A percentile compares a stretch with the other conserved stretches of the same genome.
phyloP scores from a whole-genome alignment of 2,888 invertebrate species.

The Spisula solida region DNA sequence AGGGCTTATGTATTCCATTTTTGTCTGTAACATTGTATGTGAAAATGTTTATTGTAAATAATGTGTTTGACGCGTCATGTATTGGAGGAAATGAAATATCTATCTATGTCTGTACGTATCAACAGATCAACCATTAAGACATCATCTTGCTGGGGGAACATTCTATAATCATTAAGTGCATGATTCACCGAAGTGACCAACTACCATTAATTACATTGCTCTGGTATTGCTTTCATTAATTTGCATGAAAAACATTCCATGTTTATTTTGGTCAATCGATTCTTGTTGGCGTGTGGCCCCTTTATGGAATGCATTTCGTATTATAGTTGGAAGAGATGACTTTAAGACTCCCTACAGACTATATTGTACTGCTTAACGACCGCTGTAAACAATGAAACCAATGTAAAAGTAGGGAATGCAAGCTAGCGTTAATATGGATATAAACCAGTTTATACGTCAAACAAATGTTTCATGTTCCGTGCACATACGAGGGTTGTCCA shows the following conservation, averaged over 20 bases:
- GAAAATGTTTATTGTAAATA: too few relatives aligned
- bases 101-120: too few relatives aligned
- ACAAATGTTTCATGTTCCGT: too few relatives aligned
- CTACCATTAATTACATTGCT: background rate
- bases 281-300: background rate
- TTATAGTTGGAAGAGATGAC: background rate
- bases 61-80: too few relatives aligned
- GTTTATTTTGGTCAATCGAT: constrained; percentile 18
- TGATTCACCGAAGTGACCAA: constrained; percentile 12
- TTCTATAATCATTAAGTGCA: background rate
- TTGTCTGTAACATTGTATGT: too few relatives aligned
- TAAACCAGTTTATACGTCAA: too few relatives aligned
- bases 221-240: constrained; percentile 11
- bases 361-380: background rate
- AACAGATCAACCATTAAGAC: background rate
- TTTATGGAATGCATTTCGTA: constrained; percentile 15
- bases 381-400: too few relatives aligned
- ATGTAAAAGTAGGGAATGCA: too few relatives aligned
- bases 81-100: too few relatives aligned
- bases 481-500: too few relatives aligned
- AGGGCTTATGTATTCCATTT: too few relatives aligned
- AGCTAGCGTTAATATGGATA: too few relatives aligned
- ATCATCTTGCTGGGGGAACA: background rate
- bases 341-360: background rate
- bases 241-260: constrained; percentile 16